Base-by-base conservation (phyloP, 2,888 invertebrate genomes). In the Galeruca laticollis region DNA sequence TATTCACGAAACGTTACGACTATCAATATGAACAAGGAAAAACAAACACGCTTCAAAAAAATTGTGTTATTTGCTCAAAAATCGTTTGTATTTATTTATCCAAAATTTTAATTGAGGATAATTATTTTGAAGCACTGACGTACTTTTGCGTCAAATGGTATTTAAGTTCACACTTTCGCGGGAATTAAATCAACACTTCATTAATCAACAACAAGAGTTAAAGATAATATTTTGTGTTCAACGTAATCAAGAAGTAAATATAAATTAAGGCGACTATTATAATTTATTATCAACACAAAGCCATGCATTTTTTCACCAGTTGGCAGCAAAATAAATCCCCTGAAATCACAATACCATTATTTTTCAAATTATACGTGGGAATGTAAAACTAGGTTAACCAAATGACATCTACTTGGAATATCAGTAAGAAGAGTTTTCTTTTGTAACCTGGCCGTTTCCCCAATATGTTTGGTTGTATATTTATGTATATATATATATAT, bases 121-220 rank as follows among this genome's bases (percentile, higher is more conserved):
- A 52, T 52, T 52, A 52, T 52, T 52, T 52, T 26, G 51, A 52
- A 52, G 13, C 51, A 52, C 26, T 52, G 51, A 52, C 51, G 51
- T 21, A 52, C 21, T 52, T 52, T 11, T 26, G 13, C 51, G 51
- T 52, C 51, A 52, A 52, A 52, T 21, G 20, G 26, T 52, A 26
- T 52, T 52, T 52, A 0, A 26, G 26, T 20, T 52, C 21, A n/a
- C 51, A 52, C 51, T 52, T 52, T 52, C 20, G 21, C 51, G 51
- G 10, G 43, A 9, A 21, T 21, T 2, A 21, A 3, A 1, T 52
- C 51, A 52, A 52, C 51, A 52, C 21, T 52, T 11, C 26, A 26
- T 52, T 52, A 26, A 52, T 52, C 51, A 88, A 15, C 57, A 54
- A 59, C 65, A 33, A 54, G 65, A 56, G 56, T 35, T 33, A 37